These are phyloP conservation scores for Muscina levida DNA, from an alignment of 2,888 invertebrate genomes.

Conservation along the genomic window DNA sequence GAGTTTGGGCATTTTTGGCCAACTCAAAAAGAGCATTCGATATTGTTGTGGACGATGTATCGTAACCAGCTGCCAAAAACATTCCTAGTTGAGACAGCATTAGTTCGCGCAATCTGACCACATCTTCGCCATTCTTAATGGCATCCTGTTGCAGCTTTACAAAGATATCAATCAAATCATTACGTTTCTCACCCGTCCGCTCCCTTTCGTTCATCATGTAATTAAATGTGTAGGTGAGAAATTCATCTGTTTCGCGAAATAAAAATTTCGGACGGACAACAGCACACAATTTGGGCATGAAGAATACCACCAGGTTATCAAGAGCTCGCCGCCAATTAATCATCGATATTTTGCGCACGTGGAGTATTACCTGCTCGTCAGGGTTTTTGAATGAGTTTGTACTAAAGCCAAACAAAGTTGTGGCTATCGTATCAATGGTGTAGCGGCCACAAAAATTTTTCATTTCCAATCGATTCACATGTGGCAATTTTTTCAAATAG, in stretches of 20 bases:
- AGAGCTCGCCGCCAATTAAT: conserved; percentile 37
- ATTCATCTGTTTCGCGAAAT: conserved; percentile 5
- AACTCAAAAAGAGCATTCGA: conserved; percentile 78
- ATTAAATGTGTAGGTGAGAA: conserved; percentile 1
- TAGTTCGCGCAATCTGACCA: conserved; percentile 48
- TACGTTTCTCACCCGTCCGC: not conserved
- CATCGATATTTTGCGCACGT: not conserved
- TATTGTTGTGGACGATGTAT: conserved; percentile 79
- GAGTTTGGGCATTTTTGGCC: conserved; percentile 77
- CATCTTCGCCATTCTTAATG: not conserved
- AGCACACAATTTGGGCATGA: conserved; percentile 22
- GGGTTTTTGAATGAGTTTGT: conserved; percentile 70
- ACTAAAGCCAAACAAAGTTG: conserved; percentile 71
- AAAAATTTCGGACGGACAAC: not conserved
- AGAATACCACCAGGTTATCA: conserved; percentile 12
- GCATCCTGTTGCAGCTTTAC: conserved; percentile 46
- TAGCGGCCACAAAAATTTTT: conserved; percentile 73
- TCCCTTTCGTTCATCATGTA: conserved; percentile 32
- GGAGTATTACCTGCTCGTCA: not conserved
- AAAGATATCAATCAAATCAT: conserved; percentile 50
- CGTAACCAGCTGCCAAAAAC: conserved; percentile 77
- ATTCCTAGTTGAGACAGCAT: conserved; percentile 76
- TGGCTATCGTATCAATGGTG: conserved; percentile 75
- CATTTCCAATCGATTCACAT: conserved; percentile 60
- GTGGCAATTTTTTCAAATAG: conserved; percentile 56